Evolutionary conservation across 2,888 invertebrate species (phyloP), one percentile per base, ranked within the genome.

Genomic region (Ischnus inquisitorius): DNA sequence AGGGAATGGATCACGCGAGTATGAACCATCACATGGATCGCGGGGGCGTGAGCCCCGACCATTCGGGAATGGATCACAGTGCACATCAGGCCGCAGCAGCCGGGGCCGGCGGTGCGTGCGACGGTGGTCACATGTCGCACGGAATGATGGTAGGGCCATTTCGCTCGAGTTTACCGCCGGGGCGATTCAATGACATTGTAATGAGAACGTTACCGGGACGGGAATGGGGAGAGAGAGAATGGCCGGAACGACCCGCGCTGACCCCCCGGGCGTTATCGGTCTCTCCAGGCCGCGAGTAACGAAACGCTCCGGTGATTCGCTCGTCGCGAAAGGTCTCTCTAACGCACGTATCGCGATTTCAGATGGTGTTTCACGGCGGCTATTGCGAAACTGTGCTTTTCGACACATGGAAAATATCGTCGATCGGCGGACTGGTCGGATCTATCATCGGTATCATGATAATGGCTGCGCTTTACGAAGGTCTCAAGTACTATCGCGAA

Each of bases 381-480:
- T 96, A 94, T 88, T 95, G 95, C 85, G 97, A 97, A 93, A 96
- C 95, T 2, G 96, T 98, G 79, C 95, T 98, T 3, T 98, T 98
- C 93, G 95, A 97, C 78, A 96, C 96, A 93, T 98, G 98, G 98
- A 95, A 95, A 90, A 96, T 97, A 77, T 95, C 95, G 46, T 96
- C 96, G 22, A 92, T 96, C 77, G 96, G 96, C 62, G 97, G 97
- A 81, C 95, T 99, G 89, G 94, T 99, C 81, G 97, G 97, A 60
- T 98, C 99, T 3, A 98, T 98, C 95, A 94, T 99, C 86, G 97
- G 97, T 64, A 97, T 99, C 90, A 97, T 99, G 92, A 94, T 98
- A 85, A 96, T 99, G 95, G 98, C 98, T 5, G 96, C 98, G 74
- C 94, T 98, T 34, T 99, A 99, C 93, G 99, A 99, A 95, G 99